Conservation (phyloP, 2,888 invertebrate species). For the Phalangium opilio region DNA sequence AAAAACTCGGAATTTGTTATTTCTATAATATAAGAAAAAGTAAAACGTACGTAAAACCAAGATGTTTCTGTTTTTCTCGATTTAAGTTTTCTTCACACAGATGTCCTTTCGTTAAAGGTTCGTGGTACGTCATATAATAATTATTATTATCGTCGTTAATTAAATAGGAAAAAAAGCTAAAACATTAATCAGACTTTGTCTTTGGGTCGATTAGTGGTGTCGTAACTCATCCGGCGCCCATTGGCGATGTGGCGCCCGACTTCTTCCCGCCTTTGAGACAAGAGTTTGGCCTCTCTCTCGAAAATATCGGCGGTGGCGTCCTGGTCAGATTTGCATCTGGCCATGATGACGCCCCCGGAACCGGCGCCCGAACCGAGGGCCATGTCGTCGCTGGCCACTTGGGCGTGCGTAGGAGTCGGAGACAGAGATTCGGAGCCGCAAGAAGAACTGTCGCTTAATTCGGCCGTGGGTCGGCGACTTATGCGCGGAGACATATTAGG, state of each 20-base stretch:
- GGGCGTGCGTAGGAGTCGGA: constrained; percentile 22
- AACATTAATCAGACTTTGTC: no score
- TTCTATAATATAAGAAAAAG: no score
- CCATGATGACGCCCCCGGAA: constrained; percentile 14
- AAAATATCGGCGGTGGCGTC: constrained; percentile 21
- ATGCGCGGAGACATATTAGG: constrained; percentile 19
- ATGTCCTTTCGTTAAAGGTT: no score
- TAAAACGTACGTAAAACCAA: no score
- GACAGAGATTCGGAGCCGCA: constrained; percentile 48
- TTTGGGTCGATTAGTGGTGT: constrained; percentile 6
- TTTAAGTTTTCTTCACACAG: no score
- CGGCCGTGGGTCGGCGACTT: constrained; percentile 43
- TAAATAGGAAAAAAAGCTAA: no score
- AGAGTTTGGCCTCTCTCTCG: constrained; percentile 19
- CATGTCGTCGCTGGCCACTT: constrained; percentile 19
- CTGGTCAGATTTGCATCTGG: constrained; percentile 23
- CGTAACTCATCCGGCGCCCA: constrained; percentile 21
- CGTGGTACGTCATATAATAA: no score
- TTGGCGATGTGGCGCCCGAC: constrained; percentile 16
- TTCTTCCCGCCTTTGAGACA: constrained; percentile 12
- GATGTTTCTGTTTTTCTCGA: no score
- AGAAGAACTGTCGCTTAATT: constrained; percentile 51
- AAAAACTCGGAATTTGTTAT: no score
- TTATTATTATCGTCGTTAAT: no score
- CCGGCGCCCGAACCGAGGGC: constrained; percentile 15